Evolutionary conservation across 2,888 invertebrate species (phyloP).

Genomic region (Philonicus albiceps): DNA sequence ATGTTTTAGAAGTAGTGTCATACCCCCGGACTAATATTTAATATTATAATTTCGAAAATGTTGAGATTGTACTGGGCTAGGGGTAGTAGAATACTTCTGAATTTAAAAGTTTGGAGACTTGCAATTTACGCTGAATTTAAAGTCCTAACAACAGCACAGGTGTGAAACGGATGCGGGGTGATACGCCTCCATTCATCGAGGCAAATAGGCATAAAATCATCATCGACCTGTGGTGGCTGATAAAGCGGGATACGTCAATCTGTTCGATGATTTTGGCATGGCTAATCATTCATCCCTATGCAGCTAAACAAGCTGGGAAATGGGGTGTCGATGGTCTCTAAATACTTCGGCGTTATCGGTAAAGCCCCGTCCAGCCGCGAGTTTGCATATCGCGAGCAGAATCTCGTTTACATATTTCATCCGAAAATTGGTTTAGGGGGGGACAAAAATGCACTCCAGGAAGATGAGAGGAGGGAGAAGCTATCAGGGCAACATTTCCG

Average conservation of each 20-base stretch:
- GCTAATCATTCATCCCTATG: not conserved
- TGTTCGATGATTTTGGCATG: not conserved
- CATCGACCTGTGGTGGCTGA: not conserved
- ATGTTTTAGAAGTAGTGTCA: not conserved
- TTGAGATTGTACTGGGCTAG: not conserved
- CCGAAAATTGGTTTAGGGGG: not conserved
- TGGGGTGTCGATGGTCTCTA: not conserved
- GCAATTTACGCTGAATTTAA: not conserved
- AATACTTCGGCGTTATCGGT: not conserved
- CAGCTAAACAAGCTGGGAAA: not conserved
- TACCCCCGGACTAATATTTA: not conserved
- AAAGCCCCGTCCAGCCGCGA: not conserved
- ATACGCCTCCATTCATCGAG: not conserved
- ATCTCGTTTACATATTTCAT: constrained; percentile 14
- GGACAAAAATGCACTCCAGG: not conserved
- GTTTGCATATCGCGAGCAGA: not conserved
- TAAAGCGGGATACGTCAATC: not conserved
- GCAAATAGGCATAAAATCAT: not conserved
- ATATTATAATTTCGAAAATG: not conserved
- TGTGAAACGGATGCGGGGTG: not conserved
- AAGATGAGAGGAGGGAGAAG: not conserved
- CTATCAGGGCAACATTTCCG: not conserved
- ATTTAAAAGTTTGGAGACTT: not conserved
- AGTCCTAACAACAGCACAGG: not conserved
- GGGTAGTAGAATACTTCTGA: not conserved